Conservation (phyloP, 1,140 invertebrate genomes). For the Alviniconcha marisindica region DNA sequence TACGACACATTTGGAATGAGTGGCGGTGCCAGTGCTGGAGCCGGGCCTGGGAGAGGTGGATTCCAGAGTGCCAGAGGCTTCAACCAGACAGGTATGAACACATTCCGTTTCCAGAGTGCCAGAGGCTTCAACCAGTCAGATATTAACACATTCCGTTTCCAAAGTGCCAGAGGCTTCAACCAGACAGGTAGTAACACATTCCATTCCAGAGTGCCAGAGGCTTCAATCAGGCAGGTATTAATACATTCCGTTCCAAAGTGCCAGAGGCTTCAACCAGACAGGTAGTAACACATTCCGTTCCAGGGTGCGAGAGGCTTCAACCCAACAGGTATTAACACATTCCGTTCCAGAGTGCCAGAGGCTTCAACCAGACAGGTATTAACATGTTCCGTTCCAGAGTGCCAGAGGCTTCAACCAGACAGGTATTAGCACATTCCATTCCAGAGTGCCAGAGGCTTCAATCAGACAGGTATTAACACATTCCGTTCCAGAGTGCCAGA, state of each 20-base stretch:
- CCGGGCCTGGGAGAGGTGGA: conserved; percentile 56
- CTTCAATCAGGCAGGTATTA: too few species aligned
- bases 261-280: conserved; percentile 24
- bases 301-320: too few species aligned
- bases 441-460: too few species aligned
- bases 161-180: conserved; percentile 3
- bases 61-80: conserved; percentile 17
- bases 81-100: conserved; percentile 35
- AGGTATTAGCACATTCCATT: too few species aligned
- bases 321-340: not conserved
- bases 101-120: conserved; percentile 13
- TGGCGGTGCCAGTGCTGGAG: conserved; percentile 61
- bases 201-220: too few species aligned
- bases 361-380: conserved; percentile 29
- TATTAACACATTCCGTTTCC: not conserved
- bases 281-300: too few species aligned
- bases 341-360: conserved; percentile 15
- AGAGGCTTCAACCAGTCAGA: conserved; percentile 12
- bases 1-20: conserved; percentile 94
- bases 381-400: too few species aligned
- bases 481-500: conserved; percentile 13
- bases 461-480: not conserved
- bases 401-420: conserved; percentile 17
- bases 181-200: conserved; percentile 38
- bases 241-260: too few species aligned